Evolutionary conservation across 2,888 invertebrate species (phyloP).

Genomic region (Augochlorella aurata): DNA sequence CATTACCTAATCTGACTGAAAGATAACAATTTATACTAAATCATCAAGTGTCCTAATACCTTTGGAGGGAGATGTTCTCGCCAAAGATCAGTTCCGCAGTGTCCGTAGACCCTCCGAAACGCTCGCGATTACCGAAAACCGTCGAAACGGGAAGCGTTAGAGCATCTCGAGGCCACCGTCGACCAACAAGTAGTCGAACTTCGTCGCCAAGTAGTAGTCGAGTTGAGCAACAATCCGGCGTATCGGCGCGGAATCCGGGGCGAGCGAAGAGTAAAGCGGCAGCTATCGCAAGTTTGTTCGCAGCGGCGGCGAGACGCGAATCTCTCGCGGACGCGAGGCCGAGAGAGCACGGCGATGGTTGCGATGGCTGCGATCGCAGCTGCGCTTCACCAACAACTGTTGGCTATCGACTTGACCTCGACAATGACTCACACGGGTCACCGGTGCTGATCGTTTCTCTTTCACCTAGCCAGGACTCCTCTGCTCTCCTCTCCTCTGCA

Average conservation of each 20-base stretch:
- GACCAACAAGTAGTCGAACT: background rate
- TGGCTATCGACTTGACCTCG: conserved; percentile 67
- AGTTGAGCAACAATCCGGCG: background rate
- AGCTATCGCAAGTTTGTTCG: background rate
- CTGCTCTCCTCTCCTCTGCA: too few species aligned
- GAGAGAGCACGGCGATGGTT: background rate
- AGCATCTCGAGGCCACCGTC: background rate
- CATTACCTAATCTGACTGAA: too few species aligned
- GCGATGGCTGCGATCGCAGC: background rate
- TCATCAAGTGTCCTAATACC: too few species aligned
- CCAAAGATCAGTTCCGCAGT: too few species aligned
- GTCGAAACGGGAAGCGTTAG: background rate
- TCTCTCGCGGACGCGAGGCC: background rate
- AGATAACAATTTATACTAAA: too few species aligned
- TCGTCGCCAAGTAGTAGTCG: background rate
- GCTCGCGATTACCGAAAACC: too few species aligned
- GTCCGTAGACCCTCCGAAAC: too few species aligned
- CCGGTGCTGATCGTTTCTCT: conserved; percentile 54
- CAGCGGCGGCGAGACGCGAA: background rate
- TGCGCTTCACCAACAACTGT: conserved; percentile 40
- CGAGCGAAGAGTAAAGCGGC: background rate
- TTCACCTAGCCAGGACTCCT: conserved; percentile 44
- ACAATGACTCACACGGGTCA: conserved; percentile 66
- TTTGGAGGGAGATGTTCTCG: too few species aligned
- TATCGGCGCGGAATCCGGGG: background rate